phyloP scores from a whole-genome alignment of 2,113 vertebrate genomes.

The Clarias macrocephalus region DNA sequence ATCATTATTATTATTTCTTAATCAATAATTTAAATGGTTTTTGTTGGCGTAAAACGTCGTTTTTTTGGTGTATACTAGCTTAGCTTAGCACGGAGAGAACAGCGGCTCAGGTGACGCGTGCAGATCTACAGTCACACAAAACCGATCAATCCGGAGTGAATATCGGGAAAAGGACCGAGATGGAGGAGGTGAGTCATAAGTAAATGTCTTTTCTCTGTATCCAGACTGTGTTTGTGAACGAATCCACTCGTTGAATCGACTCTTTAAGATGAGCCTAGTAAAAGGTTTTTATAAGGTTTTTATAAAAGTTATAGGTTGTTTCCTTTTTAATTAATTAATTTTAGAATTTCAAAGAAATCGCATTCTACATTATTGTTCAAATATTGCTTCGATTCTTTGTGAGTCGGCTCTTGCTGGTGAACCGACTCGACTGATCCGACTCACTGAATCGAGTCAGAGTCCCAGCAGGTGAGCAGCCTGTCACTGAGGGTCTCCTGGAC shows the following conservation, averaged over 20 bases:
- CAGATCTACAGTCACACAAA: neutral
- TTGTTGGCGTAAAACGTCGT: neutral
- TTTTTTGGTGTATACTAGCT: neutral
- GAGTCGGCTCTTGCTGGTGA: neutral
- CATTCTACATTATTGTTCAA: too few species aligned
- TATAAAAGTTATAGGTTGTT: neutral
- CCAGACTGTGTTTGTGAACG: neutral
- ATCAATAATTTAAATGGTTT: neutral
- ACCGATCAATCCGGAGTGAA: neutral
- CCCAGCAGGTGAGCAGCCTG: neutral
- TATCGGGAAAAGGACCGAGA: neutral
- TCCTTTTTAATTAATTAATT: too few species aligned
- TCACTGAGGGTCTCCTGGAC: neutral
- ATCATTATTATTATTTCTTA: neutral
- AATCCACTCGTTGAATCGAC: neutral
- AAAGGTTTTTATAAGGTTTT: too few species aligned
- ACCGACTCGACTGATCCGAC: neutral
- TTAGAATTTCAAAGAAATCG: neutral
- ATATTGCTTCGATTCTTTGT: neutral
- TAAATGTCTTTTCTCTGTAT: neutral
- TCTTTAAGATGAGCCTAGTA: neutral
- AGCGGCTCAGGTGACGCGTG: neutral
- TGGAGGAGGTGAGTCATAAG: conserved; percentile 40
- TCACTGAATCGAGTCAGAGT: neutral
- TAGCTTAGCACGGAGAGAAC: neutral